These are phyloP conservation scores for Myrmophylax atrothorax DNA, from an alignment of 2,113 vertebrate species.

Conservation along the genomic window DNA sequence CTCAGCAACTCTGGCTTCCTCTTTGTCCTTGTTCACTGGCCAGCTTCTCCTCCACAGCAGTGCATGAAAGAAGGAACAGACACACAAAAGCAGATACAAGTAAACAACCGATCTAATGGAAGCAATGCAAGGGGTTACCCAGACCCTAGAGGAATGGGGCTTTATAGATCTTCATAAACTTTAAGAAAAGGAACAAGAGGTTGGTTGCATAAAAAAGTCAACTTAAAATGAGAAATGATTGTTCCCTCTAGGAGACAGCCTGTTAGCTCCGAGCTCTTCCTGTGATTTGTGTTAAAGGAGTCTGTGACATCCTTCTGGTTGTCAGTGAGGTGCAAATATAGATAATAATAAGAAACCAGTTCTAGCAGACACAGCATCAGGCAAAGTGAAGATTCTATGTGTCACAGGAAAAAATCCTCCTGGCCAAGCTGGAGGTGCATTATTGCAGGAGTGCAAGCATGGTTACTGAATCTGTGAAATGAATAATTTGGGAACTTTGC, in stretches of 20 bases:
- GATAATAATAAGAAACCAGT: not conserved
- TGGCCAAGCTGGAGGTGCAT: not conserved
- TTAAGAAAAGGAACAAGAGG: not conserved
- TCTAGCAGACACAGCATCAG: not conserved
- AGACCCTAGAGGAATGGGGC: not conserved
- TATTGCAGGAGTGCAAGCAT: not conserved
- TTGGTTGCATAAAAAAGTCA: accelerated
- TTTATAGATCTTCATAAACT: not conserved
- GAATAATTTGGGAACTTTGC: not conserved
- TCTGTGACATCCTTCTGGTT: not conserved
- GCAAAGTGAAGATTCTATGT: not conserved
- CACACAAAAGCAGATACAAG: not conserved
- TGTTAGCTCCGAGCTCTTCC: not conserved
- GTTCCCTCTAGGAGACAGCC: not conserved
- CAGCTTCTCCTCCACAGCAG: not conserved
- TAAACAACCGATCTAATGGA: not conserved
- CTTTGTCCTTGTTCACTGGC: not conserved
- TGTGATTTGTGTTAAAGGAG: not conserved
- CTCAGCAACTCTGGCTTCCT: not conserved
- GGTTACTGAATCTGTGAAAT: not conserved
- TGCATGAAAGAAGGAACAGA: not conserved
- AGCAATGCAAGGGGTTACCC: not conserved
- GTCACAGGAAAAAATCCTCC: not conserved
- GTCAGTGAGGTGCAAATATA: not conserved
- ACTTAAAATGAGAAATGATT: not conserved